Evolutionary conservation across 1,140 invertebrate species (phyloP).

Genomic region (Marisa cornuarietis): DNA sequence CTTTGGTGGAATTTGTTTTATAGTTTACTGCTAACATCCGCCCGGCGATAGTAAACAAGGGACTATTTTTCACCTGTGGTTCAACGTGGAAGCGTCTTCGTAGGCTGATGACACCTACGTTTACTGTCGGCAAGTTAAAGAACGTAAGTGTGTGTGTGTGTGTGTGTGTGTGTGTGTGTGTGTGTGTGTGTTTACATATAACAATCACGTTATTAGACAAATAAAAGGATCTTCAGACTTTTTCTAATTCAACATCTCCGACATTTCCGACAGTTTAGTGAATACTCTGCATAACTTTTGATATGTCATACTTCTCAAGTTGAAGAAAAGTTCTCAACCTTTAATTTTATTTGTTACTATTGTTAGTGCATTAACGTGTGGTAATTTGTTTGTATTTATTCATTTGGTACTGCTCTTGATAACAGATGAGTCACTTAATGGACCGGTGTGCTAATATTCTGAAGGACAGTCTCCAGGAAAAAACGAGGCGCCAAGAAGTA

Average conservation of each 20-base stretch:
- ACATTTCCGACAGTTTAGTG: background rate
- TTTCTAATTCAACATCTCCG: no score
- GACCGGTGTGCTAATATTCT: background rate
- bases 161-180: no score
- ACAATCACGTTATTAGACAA: background rate
- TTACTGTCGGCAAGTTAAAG: conserved; percentile 3
- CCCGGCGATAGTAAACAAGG: background rate
- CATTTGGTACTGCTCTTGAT: background rate
- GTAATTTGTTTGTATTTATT: no score
- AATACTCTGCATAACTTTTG: no score
- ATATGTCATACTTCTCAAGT: no score
- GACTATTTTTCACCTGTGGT: background rate
- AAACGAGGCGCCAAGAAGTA: no score
- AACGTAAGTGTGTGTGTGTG: background rate
- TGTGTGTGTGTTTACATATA: no score
- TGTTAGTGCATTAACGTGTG: no score
- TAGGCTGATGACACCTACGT: conserved; percentile 2
- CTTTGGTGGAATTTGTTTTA: background rate
- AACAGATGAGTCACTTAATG: background rate
- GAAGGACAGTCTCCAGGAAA: no score
- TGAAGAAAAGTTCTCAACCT: no score
- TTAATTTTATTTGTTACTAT: no score
- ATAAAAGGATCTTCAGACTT: background rate
- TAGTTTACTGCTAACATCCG: background rate
- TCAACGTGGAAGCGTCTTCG: background rate